A percentile compares a stretch with the other conserved stretches of the same genome.
These are phyloP conservation scores for Peucedramus taeniatus DNA, from an alignment of 2,113 vertebrate species.

Conservation along the genomic window DNA sequence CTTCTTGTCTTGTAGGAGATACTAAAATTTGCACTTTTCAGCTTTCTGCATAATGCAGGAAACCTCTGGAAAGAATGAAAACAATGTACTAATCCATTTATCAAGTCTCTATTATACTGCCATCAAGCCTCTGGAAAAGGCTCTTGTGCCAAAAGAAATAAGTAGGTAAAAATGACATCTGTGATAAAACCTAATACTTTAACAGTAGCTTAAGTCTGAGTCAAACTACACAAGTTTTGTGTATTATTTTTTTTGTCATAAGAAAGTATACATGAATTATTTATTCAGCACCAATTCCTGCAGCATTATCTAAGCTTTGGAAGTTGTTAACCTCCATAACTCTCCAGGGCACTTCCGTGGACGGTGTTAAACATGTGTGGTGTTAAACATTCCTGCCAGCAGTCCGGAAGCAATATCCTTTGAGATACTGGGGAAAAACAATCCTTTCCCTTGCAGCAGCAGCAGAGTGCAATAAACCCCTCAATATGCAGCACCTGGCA, in stretches of 20 bases:
- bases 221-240: not conserved
- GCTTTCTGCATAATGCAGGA: not conserved
- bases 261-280: not conserved
- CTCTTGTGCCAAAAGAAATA: not conserved
- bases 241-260: not conserved
- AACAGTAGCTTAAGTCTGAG: not conserved
- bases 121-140: not conserved
- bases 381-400: not conserved
- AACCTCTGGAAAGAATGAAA: conserved; percentile 5
- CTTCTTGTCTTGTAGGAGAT: not conserved
- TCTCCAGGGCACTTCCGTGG: not conserved
- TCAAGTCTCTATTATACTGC: conserved; percentile 11
- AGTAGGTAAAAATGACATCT: not conserved
- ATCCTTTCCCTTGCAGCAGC: not conserved
- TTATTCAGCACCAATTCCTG: not conserved
- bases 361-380: rapidly evolving
- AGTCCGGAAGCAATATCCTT: not conserved
- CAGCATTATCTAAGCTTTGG: not conserved
- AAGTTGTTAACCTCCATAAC: not conserved
- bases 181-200: not conserved
- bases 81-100: not conserved
- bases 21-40: not conserved
- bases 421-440: not conserved
- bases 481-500: not conserved
- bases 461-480: not conserved